Evolutionary conservation across 2,797 vertebrate genomes (phyloP).

Genomic region (Lepilemur septentrionalis): DNA sequence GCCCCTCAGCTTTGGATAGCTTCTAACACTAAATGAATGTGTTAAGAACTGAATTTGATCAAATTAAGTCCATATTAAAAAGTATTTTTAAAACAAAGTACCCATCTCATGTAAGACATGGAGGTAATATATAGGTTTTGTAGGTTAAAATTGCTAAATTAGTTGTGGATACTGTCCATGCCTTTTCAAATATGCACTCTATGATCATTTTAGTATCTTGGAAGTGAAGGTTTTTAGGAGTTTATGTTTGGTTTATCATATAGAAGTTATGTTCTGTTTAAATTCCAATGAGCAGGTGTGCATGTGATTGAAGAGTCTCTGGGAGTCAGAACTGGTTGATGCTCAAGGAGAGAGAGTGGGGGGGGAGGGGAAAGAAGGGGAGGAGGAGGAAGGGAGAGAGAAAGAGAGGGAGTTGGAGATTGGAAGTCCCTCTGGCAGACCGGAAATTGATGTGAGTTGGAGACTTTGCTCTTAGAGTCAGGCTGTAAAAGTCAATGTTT

Average conservation of each 20-base stretch:
- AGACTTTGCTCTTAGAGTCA: neutral
- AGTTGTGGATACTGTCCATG: neutral
- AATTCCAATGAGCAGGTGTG: neutral
- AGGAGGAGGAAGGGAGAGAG: neutral
- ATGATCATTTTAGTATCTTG: neutral
- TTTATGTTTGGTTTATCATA: neutral
- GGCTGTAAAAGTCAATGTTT: neutral
- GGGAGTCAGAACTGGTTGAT: neutral
- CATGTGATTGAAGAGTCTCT: neutral
- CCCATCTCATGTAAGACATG: neutral
- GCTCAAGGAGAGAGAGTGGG: neutral
- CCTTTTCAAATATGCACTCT: neutral
- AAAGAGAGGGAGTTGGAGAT: neutral
- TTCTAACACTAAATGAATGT: neutral
- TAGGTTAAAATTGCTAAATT: neutral
- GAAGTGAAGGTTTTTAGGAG: neutral
- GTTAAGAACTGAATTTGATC: conserved; percentile 5
- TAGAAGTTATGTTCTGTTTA: neutral
- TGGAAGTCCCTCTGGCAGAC: neutral
- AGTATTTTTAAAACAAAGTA: conserved; percentile 12
- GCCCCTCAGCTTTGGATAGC: neutral
- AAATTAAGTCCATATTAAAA: conserved; percentile 21
- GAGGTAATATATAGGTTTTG: neutral
- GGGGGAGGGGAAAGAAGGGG: fast-evolving
- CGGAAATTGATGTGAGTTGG: neutral